Percentiles rank a stretch among this genome's conserved stretches.
Evolutionary conservation across 2,113 vertebrate genomes (phyloP).

Genomic region (Thalassarche chlororhynchos): DNA sequence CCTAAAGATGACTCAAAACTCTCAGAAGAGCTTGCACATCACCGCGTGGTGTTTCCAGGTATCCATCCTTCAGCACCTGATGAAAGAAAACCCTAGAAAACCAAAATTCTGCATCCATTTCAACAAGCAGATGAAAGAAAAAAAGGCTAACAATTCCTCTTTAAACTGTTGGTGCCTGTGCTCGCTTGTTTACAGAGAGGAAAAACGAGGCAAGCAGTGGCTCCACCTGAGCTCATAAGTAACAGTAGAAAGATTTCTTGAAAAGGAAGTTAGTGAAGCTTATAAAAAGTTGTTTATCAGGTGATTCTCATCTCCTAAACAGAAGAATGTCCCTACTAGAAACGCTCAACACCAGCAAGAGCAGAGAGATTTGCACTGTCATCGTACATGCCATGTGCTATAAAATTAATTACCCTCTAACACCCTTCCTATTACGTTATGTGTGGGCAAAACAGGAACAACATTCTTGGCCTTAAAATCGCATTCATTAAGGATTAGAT

Average conservation of each 20-base stretch:
- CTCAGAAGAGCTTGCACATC: neutral
- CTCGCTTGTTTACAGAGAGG: neutral
- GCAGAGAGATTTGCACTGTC: neutral
- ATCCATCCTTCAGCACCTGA: neutral
- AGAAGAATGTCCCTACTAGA: neutral
- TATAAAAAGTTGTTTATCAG: neutral
- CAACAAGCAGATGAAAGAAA: neutral
- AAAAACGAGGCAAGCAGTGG: neutral
- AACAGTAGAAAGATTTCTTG: neutral
- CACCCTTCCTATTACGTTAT: neutral
- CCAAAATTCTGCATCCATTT: neutral
- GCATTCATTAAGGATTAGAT: neutral
- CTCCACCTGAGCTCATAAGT: neutral
- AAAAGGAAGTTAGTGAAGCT: neutral
- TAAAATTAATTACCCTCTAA: neutral
- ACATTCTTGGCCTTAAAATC: neutral
- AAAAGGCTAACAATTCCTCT: neutral
- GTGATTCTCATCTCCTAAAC: neutral
- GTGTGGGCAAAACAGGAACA: neutral
- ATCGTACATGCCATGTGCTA: neutral
- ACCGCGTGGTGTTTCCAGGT: neutral
- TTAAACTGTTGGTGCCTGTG: neutral
- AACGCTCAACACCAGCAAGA: neutral
- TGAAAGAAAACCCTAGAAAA: neutral
- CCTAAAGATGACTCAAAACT: neutral